Conservation (phyloP, 92 coral and sea anemone genomes). For the Siderastrea radians region DNA sequence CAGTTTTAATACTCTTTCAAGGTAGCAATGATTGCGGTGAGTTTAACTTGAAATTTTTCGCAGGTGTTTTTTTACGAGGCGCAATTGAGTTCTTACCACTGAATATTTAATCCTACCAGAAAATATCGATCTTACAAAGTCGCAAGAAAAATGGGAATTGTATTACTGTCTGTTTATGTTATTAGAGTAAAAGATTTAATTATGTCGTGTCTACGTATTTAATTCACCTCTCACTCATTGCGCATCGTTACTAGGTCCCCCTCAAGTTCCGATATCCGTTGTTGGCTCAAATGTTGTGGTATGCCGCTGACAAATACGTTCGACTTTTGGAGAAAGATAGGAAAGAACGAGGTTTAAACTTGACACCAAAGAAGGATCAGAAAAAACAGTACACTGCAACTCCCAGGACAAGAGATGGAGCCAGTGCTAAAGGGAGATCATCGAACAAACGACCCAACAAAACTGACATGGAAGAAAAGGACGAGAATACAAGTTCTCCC, state of each 20-base stretch:
- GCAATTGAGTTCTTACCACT: too few relatives aligned
- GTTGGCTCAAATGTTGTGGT: slow-evolving; percentile 94
- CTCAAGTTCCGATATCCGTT: slow-evolving; percentile 97
- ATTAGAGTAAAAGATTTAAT: too few relatives aligned
- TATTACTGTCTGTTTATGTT: too few relatives aligned
- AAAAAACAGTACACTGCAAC: neutral
- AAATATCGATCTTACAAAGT: too few relatives aligned
- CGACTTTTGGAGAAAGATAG: slow-evolving; percentile 75
- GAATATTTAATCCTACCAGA: too few relatives aligned
- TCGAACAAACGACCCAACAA: neutral
- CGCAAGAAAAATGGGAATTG: too few relatives aligned
- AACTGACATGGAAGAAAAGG: slow-evolving; percentile 18
- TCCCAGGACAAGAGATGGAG: slow-evolving; percentile 5
- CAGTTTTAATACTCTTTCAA: too few relatives aligned
- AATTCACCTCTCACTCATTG: neutral
- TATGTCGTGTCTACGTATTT: too few relatives aligned
- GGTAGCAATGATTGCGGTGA: too few relatives aligned
- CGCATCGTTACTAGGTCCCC: slow-evolving; percentile 81
- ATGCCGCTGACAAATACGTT: slow-evolving; percentile 86
- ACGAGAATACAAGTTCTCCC: slow-evolving; percentile 17
- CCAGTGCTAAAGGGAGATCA: neutral
- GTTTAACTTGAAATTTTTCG: too few relatives aligned
- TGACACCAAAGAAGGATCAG: slow-evolving; percentile 1
- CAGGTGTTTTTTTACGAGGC: too few relatives aligned
- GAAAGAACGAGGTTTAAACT: slow-evolving; percentile 56